Percentiles rank a stretch among this genome's conserved stretches.
Conservation (phyloP, 2,113 vertebrate genomes). For the Castor canadensis region DNA sequence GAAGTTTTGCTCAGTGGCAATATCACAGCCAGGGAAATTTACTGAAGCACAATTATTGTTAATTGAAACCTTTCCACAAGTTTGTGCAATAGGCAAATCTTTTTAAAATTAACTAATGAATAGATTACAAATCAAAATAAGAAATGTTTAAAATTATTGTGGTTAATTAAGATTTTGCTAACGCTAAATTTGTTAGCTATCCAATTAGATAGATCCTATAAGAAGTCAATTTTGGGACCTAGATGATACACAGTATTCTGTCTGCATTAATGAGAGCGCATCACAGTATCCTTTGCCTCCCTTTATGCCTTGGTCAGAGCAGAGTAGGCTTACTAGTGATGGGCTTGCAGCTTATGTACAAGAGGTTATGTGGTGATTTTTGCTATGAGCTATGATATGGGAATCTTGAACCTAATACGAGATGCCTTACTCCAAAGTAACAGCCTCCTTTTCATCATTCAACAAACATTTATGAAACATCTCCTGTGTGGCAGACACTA, state of each 20-base stretch:
- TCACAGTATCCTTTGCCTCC: not conserved
- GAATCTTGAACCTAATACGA: constrained; percentile 7
- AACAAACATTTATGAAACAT: not conserved
- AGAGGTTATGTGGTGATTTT: not conserved
- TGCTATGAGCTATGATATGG: not conserved
- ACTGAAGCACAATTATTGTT: not conserved
- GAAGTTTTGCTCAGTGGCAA: not conserved
- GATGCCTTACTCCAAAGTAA: not conserved
- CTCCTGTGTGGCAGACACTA: not conserved
- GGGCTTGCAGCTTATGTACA: not conserved
- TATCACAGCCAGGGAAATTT: not conserved
- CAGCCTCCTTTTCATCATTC: not conserved
- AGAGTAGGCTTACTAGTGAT: not conserved
- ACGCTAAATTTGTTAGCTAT: not conserved
- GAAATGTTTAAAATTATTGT: not conserved
- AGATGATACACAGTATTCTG: not conserved
- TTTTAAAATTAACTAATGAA: not conserved
- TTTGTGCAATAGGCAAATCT: not conserved
- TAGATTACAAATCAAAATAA: constrained; percentile 23
- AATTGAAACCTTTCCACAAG: not conserved
- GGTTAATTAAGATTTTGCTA: not conserved
- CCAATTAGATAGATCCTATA: not conserved
- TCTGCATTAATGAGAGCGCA: not conserved
- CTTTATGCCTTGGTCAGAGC: not conserved
- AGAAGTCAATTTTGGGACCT: not conserved